These are phyloP conservation scores for Drosophila kurseongensis DNA, from an alignment of 1,140 invertebrate genomes.

Conservation along the genomic window DNA sequence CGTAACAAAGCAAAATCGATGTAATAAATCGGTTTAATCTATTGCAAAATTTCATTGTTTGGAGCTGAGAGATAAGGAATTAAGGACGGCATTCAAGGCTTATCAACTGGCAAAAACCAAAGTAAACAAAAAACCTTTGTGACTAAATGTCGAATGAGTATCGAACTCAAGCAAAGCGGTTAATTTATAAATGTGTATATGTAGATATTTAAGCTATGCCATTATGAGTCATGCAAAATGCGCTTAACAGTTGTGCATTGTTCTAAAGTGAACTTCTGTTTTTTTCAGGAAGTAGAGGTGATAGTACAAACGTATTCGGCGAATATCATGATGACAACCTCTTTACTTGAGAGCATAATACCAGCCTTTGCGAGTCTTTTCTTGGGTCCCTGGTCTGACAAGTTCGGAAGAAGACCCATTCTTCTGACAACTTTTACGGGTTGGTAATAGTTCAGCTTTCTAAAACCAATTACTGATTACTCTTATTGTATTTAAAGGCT, in stretches of 20 bases:
- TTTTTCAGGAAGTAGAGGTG: conserved; percentile 85
- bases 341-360: conserved; percentile 87
- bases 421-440: conserved; percentile 86
- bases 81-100: conserved; percentile 3
- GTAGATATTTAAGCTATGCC: background rate
- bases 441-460: conserved; percentile 36
- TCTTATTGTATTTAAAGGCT: conserved; percentile 47
- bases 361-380: conserved; percentile 88
- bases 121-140: conserved; percentile 23
- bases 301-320: conserved; percentile 87
- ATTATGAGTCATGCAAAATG: conserved; percentile 23
- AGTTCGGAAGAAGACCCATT: conserved; percentile 89
- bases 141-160: conserved; percentile 3
- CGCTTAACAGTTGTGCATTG: background rate
- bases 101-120: conserved; percentile 10
- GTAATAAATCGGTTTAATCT: conserved; percentile 16
- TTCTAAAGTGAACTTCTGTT: conserved; percentile 3
- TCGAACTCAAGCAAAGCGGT: conserved; percentile 6
- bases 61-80: conserved; percentile 42
- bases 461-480: background rate
- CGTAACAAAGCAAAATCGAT: conserved; percentile 28
- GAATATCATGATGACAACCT: conserved; percentile 86
- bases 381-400: conserved; percentile 90
- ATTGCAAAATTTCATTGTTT: conserved; percentile 53
- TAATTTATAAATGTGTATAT: conserved; percentile 3